Base-by-base conservation (phyloP, 2,888 invertebrate species). In the Chalcosyrphus nemorum region DNA sequence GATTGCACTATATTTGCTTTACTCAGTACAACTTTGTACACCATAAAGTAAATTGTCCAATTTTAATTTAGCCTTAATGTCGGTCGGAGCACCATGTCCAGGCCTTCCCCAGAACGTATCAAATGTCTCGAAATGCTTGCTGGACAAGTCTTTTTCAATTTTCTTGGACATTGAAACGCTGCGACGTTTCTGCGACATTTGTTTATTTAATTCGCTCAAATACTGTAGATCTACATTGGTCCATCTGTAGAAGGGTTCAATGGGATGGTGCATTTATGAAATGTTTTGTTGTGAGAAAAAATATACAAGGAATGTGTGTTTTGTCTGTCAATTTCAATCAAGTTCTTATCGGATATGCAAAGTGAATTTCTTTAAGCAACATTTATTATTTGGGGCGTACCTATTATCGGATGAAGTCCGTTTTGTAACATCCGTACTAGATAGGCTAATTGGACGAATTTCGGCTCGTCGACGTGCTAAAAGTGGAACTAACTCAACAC, bases 31-130 rank as follows among this genome's bases (percentile, higher is more conserved):
- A 61, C 88, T 88, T 74, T 88, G 88, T 35, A 86, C 86, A 72
- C 91, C 91, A 86, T 92, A 92, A 87, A 92, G 91, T 87, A 92
- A 90, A 89, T 91, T 89, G 88, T 92, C 89, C 89, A 92, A 89
- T 87, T 91, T 92, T 61, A 90, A 87, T 88, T 92, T 92, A 86
- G 89, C 89, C 82, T 88, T 90, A 63, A 89, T 88, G 32, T 88
- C 86, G 63, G 87, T 87, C 45, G 90, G 92, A 29, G 92, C 92
- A 43, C 92, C 92, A 86, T 92, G 95, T 0, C 96, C 96, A 0
- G 96, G 96, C 54, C 95, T 93, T 24, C 96, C 96, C 96, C 96
- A 97, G 87, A 95, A 93, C 7, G 94, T 93, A 57, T 94, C 94
- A 94, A 96, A 96, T 1, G 96, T 95, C 86, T 93, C 93, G 90